Conservation (phyloP, 2,888 invertebrate genomes). For the Bhutanitis thaidina region DNA sequence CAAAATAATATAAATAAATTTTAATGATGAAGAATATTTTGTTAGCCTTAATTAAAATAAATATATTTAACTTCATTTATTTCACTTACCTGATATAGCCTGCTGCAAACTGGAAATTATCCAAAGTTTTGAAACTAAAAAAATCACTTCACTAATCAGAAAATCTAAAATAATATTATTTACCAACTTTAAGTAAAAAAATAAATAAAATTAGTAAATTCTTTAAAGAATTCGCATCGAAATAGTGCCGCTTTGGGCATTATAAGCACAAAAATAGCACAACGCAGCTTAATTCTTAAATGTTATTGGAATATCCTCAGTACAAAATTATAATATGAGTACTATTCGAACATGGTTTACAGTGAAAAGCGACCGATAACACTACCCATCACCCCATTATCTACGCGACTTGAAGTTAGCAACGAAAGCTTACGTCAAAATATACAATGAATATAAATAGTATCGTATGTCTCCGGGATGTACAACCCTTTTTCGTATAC, state of each 20-base stretch:
- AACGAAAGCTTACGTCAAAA: constrained; percentile 72
- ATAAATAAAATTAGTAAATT: neutral
- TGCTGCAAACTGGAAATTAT: neutral
- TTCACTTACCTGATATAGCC: neutral
- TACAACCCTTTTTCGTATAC: constrained; percentile 50
- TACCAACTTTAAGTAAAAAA: neutral
- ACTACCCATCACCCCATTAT: constrained; percentile 78
- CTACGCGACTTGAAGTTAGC: constrained; percentile 71
- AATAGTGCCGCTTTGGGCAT: constrained; percentile 41
- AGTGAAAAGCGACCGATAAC: constrained; percentile 73
- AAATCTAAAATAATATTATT: neutral
- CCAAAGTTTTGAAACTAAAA: neutral
- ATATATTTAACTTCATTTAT: neutral
- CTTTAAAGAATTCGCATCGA: constrained; percentile 24
- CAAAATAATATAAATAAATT: too few species aligned
- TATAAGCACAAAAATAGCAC: constrained; percentile 31
- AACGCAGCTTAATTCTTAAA: constrained; percentile 29
- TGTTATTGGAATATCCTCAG: constrained; percentile 52
- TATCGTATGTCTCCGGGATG: constrained; percentile 59
- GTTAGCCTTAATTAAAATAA: too few species aligned
- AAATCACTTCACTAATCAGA: neutral
- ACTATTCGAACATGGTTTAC: constrained; percentile 58
- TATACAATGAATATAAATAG: constrained; percentile 78
- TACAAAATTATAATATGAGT: constrained; percentile 49
- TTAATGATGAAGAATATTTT: too few species aligned